Base-by-base conservation (phyloP, 2,888 invertebrate species). In the Entomobrya multifasciata region DNA sequence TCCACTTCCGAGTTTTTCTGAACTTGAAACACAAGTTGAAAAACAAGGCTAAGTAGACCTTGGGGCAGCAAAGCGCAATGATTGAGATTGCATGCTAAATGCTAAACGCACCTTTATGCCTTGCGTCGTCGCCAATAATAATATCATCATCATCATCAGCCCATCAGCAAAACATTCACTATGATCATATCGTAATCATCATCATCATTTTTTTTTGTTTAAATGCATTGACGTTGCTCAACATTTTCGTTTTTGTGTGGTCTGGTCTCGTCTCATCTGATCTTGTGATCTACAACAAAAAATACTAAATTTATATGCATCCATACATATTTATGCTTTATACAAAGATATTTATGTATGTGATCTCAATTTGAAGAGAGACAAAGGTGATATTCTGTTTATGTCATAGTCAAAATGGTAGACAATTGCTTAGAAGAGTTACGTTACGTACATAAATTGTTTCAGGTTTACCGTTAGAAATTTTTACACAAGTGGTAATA, bases 11-110 rank as follows among this genome's bases (percentile, higher is more conserved):
- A 85, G 85, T 85, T 85, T n/a, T 85, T 79, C 85, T 85, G 85
- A 85, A 85, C 85, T 85, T 85, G 85, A 85, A 85, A 85, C 85
- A 41, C 79, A 79, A 85, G 85, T 79, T 85, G 79, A 79, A 85
- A 85, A 85, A n/a, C 85, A 85, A 85, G 85, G 85, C 79, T 85
- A 85, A 85, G 85, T 85, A 85, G 85, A 79, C 85, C 85, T 85
- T 85, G 85, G 79, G 85, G 85, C 85, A 85, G 52, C 70, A 79
- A 85, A 72, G 55, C n/a, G n/a, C n/a, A n/a, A n/a, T n/a, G n/a
- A n/a, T n/a, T n/a, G n/a, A n/a, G n/a, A 76, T 77, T 85, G 78
- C 79, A 85, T 85, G 85, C 78, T 1, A 76, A 27, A n/a, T n/a
- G n/a, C n/a, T 47, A 79, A 79, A 85, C 85, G 79, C 79, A 85